Conservation (phyloP, 2,113 vertebrate genomes). For the Siniperca chuatsi region DNA sequence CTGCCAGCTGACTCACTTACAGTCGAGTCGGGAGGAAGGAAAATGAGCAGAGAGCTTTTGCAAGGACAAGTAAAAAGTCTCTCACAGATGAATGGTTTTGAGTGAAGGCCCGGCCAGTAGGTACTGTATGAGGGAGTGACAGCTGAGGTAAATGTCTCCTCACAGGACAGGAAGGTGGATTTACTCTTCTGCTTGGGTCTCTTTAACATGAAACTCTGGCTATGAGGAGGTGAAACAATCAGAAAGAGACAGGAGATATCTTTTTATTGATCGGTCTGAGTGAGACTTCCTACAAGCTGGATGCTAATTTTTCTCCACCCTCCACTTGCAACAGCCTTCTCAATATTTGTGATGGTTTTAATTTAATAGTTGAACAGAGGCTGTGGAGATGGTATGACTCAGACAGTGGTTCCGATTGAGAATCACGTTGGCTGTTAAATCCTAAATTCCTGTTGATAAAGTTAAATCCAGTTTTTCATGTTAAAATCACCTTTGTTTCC, state of each 20-base stretch:
- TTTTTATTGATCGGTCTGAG: constrained; percentile 60
- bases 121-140: constrained; percentile 7
- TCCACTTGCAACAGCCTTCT: background rate
- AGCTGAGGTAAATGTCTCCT: constrained; percentile 38
- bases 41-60: constrained; percentile 56
- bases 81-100: constrained; percentile 46
- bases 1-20: constrained; percentile 62
- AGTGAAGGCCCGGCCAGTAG: background rate
- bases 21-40: constrained; percentile 41
- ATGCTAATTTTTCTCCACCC: constrained; percentile 28
- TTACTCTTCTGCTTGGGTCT: background rate
- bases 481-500: background rate
- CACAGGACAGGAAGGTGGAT: constrained; percentile 26
- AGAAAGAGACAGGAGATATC: constrained; percentile 31
- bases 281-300: constrained; percentile 45
- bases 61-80: constrained; percentile 52
- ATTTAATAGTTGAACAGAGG: constrained; percentile 33
- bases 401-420: background rate
- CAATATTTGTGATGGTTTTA: constrained; percentile 43
- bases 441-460: constrained; percentile 5
- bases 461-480: background rate
- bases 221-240: constrained; percentile 27
- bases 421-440: background rate
- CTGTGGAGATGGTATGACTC: constrained; percentile 13
- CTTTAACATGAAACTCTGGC: constrained; percentile 23